These are phyloP conservation scores for Heteronetta atricapilla DNA, from an alignment of 2,113 vertebrate species.

Conservation along the genomic window DNA sequence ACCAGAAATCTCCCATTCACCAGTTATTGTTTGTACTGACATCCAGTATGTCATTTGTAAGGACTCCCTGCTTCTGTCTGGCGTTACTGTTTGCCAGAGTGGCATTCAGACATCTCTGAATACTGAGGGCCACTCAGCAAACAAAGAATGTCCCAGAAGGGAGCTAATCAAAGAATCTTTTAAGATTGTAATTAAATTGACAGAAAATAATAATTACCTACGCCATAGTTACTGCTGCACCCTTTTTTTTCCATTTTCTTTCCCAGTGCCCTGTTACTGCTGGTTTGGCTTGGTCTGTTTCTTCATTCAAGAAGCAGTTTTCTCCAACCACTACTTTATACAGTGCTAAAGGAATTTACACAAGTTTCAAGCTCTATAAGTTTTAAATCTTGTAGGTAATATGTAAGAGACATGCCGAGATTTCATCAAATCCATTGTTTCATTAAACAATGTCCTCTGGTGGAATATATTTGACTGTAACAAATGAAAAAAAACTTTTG, in stretches of 20 bases:
- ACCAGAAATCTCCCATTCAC: slow-evolving; percentile 12
- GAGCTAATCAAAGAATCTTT: neutral
- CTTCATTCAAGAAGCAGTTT: neutral
- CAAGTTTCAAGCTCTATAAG: neutral
- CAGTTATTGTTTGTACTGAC: neutral
- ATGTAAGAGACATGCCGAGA: neutral
- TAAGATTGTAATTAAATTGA: neutral
- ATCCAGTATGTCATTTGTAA: neutral
- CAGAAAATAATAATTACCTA: neutral
- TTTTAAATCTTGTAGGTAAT: neutral
- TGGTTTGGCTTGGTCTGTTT: neutral
- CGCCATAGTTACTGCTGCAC: neutral
- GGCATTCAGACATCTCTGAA: neutral
- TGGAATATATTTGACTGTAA: neutral
- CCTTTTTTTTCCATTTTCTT: neutral
- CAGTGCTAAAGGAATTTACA: neutral
- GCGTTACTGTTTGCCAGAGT: neutral
- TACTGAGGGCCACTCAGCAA: neutral
- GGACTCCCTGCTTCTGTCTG: neutral
- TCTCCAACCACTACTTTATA: neutral
- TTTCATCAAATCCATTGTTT: neutral
- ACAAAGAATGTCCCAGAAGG: neutral
- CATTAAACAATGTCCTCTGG: neutral
- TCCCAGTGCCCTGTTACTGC: neutral
- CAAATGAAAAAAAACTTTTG: neutral